Base-by-base conservation (phyloP, 2,888 invertebrate genomes). In the Tipula lateralis region DNA sequence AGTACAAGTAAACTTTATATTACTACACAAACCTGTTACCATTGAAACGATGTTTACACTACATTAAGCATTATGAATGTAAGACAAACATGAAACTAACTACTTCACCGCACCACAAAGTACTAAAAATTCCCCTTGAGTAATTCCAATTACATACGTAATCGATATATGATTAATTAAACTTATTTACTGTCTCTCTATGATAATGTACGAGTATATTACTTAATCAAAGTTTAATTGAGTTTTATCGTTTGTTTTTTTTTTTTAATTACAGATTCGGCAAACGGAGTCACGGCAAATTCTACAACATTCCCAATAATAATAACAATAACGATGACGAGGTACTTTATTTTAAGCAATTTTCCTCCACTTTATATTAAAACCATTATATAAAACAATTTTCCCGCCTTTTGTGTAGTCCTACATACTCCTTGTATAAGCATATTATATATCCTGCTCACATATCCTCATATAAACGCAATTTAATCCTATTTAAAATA, bases 201-300 rank as follows among this genome's bases (percentile, higher is more conserved):
- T 5, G n/a, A 16, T 50, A 44, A 44, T 16, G 5, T 34, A 34
- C 34, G 16, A 16, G 0, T 50, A 50, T 16, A 50, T 81, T 7
- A 24, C 80, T 80, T 29, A 81, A 81, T 13, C n/a, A 29, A 29
- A 4, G 36, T 29, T 30, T 29, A 81, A 29, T 81, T 29, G 16
- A 29, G 6, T 7, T 2, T 81, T 81, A 24, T 16, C 16, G 16
- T 4, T 32, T 32, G 0, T 36, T 36, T 36, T 36, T 12, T 36
- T 80, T 80, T 5, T 16, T 80, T 80, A n/a, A 82, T 85, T 85
- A 12, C 66, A 89, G 90, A 36, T 90, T 89, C 84, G 90, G 90
- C 2, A 90, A 90, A 85, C 88, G 90, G 34, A 83, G 34, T 83
- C 83, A 30, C 19, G 30, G 30, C 32, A 83, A 83, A 83, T 32